These are phyloP conservation scores for Aleiodes testaceus DNA, from an alignment of 2,888 invertebrate species.

Conservation along the genomic window DNA sequence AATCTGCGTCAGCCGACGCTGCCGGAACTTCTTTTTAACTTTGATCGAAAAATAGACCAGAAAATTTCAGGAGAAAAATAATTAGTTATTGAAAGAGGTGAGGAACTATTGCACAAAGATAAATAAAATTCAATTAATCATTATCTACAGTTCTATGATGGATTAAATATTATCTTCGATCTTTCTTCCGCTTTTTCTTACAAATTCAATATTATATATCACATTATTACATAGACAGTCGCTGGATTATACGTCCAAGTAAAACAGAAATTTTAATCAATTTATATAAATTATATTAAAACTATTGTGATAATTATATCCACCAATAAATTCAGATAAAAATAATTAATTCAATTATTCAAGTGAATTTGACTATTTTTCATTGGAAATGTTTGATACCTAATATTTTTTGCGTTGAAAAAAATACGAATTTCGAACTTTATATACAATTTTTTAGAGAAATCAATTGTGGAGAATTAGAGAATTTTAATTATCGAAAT, in stretches of 20 bases:
- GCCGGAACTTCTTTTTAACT: neutral
- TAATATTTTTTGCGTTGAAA: neutral
- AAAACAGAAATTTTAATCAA: slow-evolving; percentile 2
- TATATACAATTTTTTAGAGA: too few relatives aligned
- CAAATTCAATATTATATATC: slow-evolving; percentile 18
- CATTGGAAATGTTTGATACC: too few relatives aligned
- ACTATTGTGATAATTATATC: neutral
- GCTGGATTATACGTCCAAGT: slow-evolving; percentile 14
- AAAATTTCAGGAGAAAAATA: neutral
- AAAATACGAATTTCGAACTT: too few relatives aligned
- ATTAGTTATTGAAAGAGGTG: neutral
- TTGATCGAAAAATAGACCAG: neutral
- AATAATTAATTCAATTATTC: too few relatives aligned
- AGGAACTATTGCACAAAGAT: neutral
- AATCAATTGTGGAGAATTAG: too few relatives aligned
- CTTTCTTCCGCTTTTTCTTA: neutral
- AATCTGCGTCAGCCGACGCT: slow-evolving; percentile 11
- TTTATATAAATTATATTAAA: neutral
- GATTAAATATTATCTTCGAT: neutral
- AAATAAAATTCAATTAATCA: neutral
- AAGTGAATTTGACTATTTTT: neutral
- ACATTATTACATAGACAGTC: slow-evolving; percentile 24
- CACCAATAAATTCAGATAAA: neutral
- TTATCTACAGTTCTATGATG: slow-evolving; percentile 14
- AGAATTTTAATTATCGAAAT: too few relatives aligned